Evolutionary conservation across 2,888 invertebrate species (phyloP), one percentile per base, ranked within the genome.

Genomic region (Agrotis clavis): DNA sequence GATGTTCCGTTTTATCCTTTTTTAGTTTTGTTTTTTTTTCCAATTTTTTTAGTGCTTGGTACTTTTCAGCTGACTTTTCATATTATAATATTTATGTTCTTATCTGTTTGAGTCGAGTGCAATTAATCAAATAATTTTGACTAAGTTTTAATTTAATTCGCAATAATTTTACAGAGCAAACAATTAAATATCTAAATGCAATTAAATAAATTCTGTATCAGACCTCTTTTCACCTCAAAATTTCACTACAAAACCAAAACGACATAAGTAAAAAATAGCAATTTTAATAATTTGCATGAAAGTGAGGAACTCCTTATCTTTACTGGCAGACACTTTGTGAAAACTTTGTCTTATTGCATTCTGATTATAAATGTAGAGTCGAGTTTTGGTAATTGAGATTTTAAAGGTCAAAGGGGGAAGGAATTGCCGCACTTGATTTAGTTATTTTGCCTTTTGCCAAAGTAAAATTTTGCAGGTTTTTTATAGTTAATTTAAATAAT

Each of bases 331-430:
- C 94, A 93, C 90, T 95, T 95, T 93, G 90, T 90, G 93, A 93
- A 95, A 95, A 96, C 94, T 95, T 93, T 90, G 93, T 93, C 92
- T 93, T 92, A 93, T 93, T 94, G 91, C 92, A 90, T 93, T 95
- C 92, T 92, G 91, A 94, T 94, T 94, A 93, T 91, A 91, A 78
- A 80, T 72, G 60, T 77, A 54, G 25, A 67, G 68, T 70, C 78
- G 74, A 74, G 70, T 75, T 71, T 69, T 76, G 81, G 82, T 92
- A 91, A 93, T 93, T 93, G 88, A 87, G 86, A 86, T 91, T 93
- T 90, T 91, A 87, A 87, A 91, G 92, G 93, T 92, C 90, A 92
- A 85, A 63, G 82, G 83, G 89, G 88, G 87, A 83, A 80, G 30
- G 85, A 83, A 89, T 86, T 88, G 77, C 63, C 61, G 25, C 48